Conservation (phyloP, 2,113 vertebrate species). For the Ictalurus punctatus region DNA sequence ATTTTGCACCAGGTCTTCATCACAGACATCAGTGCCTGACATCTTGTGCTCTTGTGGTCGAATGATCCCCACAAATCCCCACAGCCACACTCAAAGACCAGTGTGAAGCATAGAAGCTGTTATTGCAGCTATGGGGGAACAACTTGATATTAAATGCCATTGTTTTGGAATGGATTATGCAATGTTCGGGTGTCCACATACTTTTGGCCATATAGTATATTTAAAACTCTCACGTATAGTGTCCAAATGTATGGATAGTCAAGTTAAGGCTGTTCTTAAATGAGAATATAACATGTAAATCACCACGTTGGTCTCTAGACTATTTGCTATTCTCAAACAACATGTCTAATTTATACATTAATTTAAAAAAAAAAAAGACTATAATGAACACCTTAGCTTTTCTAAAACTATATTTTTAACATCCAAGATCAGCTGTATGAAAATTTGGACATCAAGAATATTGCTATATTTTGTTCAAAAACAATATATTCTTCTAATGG, state of each 20-base stretch:
- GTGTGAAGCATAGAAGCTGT: not conserved
- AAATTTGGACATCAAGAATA: not conserved
- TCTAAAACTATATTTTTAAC: not conserved
- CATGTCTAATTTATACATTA: not conserved
- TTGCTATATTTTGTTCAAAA: not conserved
- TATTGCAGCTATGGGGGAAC: not conserved
- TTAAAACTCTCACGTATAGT: not conserved
- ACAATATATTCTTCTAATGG: too few relatives aligned
- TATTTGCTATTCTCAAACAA: not conserved
- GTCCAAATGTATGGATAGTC: not conserved
- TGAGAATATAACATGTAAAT: not conserved
- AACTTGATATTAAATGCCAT: not conserved
- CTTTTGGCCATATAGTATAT: not conserved
- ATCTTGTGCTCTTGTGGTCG: not conserved
- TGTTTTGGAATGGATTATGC: not conserved
- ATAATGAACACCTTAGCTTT: not conserved
- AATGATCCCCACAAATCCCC: not conserved
- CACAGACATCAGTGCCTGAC: not conserved
- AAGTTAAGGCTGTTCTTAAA: not conserved
- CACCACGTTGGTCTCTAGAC: not conserved
- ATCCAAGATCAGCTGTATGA: not conserved
- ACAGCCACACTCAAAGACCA: not conserved
- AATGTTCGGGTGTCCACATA: not conserved
- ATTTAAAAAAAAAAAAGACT: not conserved
- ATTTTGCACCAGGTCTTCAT: not conserved